A percentile compares a stretch with the other conserved stretches of the same genome.
Evolutionary conservation across 37 sponge, comb jelly and placozoan species (phyloP).

Genomic region (Cliona cf. orientalis): DNA sequence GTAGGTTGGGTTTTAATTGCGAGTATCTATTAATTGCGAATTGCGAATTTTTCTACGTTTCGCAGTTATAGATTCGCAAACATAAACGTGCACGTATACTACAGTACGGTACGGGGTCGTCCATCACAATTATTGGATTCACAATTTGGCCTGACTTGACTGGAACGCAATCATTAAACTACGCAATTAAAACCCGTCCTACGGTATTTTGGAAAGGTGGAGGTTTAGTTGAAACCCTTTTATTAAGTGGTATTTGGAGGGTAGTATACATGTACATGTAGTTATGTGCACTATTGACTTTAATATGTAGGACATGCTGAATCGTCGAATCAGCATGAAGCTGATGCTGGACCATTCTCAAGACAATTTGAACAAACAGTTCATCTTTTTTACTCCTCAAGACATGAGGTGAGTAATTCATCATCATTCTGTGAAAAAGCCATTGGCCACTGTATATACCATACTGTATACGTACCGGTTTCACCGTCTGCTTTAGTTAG

Average conservation of each 20-base stretch:
- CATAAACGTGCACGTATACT: too few species aligned
- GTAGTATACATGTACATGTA: not conserved
- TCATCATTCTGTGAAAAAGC: too few species aligned
- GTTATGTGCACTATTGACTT: not conserved
- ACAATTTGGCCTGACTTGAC: too few species aligned
- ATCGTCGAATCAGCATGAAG: constrained; percentile 89
- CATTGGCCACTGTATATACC: too few species aligned
- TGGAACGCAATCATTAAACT: too few species aligned
- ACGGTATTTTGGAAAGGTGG: not conserved
- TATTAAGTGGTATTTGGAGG: not conserved
- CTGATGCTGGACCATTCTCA: constrained; percentile 78
- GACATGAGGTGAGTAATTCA: constrained; percentile 21
- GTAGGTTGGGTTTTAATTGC: too few species aligned
- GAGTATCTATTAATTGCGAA: too few species aligned
- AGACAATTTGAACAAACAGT: constrained; percentile 2
- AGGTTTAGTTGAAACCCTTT: not conserved
- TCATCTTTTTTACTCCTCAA: constrained; percentile 38
- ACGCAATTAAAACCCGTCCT: too few species aligned
- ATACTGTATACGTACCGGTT: not conserved
- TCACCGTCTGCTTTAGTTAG: not conserved
- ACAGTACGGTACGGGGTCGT: too few species aligned
- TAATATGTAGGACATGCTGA: constrained; percentile 89
- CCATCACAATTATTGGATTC: too few species aligned
- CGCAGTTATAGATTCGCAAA: too few species aligned
- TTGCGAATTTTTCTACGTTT: too few species aligned